Base-by-base conservation (phyloP, 2,888 invertebrate genomes). In the Hypena proboscidalis region DNA sequence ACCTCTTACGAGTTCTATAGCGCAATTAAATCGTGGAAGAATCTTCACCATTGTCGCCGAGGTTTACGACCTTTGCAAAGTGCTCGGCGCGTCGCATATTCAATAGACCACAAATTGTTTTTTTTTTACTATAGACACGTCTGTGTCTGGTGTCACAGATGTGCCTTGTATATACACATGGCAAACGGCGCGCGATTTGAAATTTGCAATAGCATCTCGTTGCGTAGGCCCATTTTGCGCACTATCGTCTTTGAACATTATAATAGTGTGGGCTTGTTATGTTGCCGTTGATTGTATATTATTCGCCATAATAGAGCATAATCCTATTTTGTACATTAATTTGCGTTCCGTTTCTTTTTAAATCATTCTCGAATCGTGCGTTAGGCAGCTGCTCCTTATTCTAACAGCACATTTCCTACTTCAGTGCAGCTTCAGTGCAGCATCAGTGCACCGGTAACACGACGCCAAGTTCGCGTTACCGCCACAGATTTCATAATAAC, bases 51-150 rank as follows among this genome's bases (percentile, higher is more conserved):
- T 83, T 83, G 81, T 83, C 72, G 66, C 55, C 39, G 74, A 75
- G 85, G 84, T 80, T 74, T 68, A 79, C 74, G 81, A 83, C 83
- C 85, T 82, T 72, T 73, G 71, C 65, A 57, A 63, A 68, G 64
- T 57, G 72, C 70, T 70, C 70, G 66, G 55, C 69, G 70, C 67
- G 58, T 66, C 79, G 78, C 78, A 71, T 76, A 74, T 71, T 77
- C 74, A 78, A 75, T 77, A 80, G 76, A 60, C 62, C 67, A 76
- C 74, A 68, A 58, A 36, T 44, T 51, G 58, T 61, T 70, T 70
- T 65, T 67, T 73, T 73, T 63, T 67, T 62, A 57, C 56, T 58
- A 58, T 61, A 70, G 58, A 54, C 61, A 55, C 50, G 67, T 70
- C 57, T 60, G 64, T 62, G 63, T 58, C 58, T 66, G 56, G 59